These are phyloP conservation scores for Brevipalpus yothersi DNA, from an alignment of 1,140 invertebrate species.

Conservation along the genomic window DNA sequence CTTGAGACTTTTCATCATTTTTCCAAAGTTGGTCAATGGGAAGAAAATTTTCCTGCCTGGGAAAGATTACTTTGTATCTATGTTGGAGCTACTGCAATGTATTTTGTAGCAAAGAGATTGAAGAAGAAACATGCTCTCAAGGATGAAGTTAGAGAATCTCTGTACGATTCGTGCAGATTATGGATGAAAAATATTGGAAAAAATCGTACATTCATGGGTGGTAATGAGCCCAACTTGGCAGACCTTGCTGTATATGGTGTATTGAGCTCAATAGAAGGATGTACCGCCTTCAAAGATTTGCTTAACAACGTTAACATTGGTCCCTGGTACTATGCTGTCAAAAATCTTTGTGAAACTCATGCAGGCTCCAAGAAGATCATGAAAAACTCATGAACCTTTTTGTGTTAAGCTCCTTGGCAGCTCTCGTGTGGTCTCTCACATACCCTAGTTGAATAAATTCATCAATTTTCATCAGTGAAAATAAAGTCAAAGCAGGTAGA, in stretches of 20 bases:
- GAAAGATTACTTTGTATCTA: constrained; percentile 72
- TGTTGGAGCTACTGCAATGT: constrained; percentile 80
- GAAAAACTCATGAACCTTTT: too few species aligned
- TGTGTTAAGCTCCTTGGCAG: too few species aligned
- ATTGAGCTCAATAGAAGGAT: constrained; percentile 82
- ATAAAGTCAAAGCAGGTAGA: too few species aligned
- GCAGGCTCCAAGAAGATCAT: constrained; percentile 1
- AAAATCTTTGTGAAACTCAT: constrained; percentile 18
- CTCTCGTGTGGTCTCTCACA: too few species aligned
- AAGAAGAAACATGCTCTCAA: constrained; percentile 65
- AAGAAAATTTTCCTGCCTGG: constrained; percentile 49
- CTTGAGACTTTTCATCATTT: constrained; percentile 76
- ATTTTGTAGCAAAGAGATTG: constrained; percentile 58
- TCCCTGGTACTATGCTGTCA: constrained; percentile 25
- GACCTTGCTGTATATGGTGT: constrained; percentile 83
- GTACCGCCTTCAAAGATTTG: constrained; percentile 64
- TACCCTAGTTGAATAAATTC: too few species aligned
- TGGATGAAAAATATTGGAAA: constrained; percentile 48
- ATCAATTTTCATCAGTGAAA: too few species aligned
- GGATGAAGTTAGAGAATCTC: constrained; percentile 59
- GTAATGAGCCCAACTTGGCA: constrained; percentile 60
- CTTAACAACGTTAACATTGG: constrained; percentile 40
- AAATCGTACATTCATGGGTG: constrained; percentile 46
- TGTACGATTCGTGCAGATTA: constrained; percentile 62
- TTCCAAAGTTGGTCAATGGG: constrained; percentile 70